These are phyloP conservation scores for Harmothoe impar DNA, from an alignment of 2,888 invertebrate genomes.

Conservation along the genomic window DNA sequence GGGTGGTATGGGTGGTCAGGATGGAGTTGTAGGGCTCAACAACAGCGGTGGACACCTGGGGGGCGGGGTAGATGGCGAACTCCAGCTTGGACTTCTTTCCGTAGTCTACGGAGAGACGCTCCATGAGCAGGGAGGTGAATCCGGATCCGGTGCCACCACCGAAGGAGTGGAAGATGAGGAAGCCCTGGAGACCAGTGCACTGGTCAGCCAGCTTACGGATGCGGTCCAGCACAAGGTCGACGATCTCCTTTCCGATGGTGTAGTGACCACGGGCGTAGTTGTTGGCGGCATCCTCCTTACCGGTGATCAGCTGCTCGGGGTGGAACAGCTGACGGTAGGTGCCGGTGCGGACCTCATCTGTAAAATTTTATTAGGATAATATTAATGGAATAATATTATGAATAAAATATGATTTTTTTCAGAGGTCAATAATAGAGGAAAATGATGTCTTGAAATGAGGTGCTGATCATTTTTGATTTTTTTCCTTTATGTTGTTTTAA, in stretches of 20 bases:
- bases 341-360: neutral
- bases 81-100: slow-evolving; percentile 23
- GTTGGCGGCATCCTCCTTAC: slow-evolving; percentile 18
- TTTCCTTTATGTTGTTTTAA: neutral
- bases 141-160: slow-evolving; percentile 23
- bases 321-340: slow-evolving; percentile 15
- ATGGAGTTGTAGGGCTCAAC: too few relatives aligned
- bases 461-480: too few relatives aligned
- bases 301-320: slow-evolving; percentile 17
- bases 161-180: slow-evolving; percentile 29
- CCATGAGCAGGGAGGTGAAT: slow-evolving; percentile 17
- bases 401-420: too few relatives aligned
- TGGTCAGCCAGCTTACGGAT: neutral
- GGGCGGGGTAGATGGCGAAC: neutral
- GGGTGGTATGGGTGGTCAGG: too few relatives aligned
- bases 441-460: too few relatives aligned
- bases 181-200: slow-evolving; percentile 16
- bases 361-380: neutral
- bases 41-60: neutral
- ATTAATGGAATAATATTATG: too few relatives aligned
- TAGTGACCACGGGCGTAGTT: slow-evolving; percentile 23
- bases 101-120: slow-evolving; percentile 23
- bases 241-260: slow-evolving; percentile 15
- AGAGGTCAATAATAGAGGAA: too few relatives aligned
- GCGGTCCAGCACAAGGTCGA: neutral